Conservation (phyloP, 2,888 invertebrate species). For the Ophraella communa region DNA sequence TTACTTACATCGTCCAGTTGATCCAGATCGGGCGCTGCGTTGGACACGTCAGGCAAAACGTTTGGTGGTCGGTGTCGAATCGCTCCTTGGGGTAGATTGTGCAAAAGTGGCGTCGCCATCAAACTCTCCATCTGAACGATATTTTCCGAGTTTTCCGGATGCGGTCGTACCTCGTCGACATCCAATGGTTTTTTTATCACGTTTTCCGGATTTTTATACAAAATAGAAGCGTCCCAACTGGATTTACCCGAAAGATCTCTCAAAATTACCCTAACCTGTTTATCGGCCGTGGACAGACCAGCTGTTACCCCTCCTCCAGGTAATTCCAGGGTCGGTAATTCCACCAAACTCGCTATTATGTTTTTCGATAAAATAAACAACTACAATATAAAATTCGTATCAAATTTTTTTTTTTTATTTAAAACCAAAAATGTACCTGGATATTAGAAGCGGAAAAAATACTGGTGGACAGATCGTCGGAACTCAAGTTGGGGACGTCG, state of each 20-base stretch:
- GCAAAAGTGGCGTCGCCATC: constrained; percentile 40
- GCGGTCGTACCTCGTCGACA: neutral
- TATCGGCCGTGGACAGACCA: constrained; percentile 80
- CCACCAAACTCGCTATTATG: constrained; percentile 86
- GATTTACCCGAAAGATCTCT: constrained; percentile 93
- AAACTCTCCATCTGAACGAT: constrained; percentile 55
- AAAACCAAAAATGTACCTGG: constrained; percentile 60
- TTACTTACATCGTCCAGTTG: constrained; percentile 87
- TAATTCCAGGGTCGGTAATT: constrained; percentile 83
- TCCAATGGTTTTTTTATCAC: constrained; percentile 11
- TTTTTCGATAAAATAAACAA: constrained; percentile 85
- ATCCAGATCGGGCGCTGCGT: constrained; percentile 86
- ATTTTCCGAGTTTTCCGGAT: constrained; percentile 31
- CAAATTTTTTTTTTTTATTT: neutral
- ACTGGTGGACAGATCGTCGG: constrained; percentile 79
- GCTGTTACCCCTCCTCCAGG: constrained; percentile 80
- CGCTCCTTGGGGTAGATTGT: constrained; percentile 68
- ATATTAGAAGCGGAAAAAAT: constrained; percentile 86
- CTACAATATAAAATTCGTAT: constrained; percentile 60
- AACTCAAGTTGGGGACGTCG: constrained; percentile 76
- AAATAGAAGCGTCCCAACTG: constrained; percentile 93
- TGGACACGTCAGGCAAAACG: constrained; percentile 79
- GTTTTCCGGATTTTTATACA: constrained; percentile 78
- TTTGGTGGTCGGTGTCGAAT: constrained; percentile 76
- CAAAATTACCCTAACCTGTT: constrained; percentile 80